Percentiles rank a stretch among this genome's conserved stretches.
phyloP scores from a whole-genome alignment of 1,140 invertebrate species.

The Liolophura sinensis region DNA sequence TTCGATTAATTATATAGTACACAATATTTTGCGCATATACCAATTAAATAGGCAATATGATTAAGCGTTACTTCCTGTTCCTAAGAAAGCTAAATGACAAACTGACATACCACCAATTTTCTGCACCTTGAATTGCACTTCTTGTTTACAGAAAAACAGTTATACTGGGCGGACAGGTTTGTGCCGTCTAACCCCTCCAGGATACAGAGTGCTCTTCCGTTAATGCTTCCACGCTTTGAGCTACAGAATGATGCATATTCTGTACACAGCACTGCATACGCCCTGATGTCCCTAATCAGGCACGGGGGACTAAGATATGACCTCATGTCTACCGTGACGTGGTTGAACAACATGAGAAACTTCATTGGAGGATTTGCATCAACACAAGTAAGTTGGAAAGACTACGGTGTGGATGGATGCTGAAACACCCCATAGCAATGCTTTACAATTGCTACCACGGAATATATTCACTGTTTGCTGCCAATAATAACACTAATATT shows the following conservation, averaged over 20 bases:
- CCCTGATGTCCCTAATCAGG: slow-evolving; percentile 74
- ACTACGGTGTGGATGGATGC: too few relatives aligned
- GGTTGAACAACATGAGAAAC: slow-evolving; percentile 89
- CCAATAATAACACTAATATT: too few relatives aligned
- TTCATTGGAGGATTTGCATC: slow-evolving; percentile 94
- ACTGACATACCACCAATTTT: too few relatives aligned
- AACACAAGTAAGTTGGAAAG: slow-evolving; percentile 71
- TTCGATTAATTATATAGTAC: too few relatives aligned
- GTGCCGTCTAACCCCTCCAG: slow-evolving; percentile 44
- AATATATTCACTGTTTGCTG: too few relatives aligned
- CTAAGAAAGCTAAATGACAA: too few relatives aligned
- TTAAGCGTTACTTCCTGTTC: too few relatives aligned
- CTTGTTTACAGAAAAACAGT: slow-evolving; percentile 34
- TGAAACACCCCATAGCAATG: too few relatives aligned
- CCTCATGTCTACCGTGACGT: slow-evolving; percentile 75
- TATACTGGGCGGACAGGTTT: slow-evolving; percentile 47
- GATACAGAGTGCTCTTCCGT: slow-evolving; percentile 71
- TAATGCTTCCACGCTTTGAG: slow-evolving; percentile 77
- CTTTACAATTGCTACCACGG: too few relatives aligned
- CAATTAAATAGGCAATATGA: too few relatives aligned
- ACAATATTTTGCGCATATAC: too few relatives aligned
- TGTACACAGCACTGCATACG: slow-evolving; percentile 91
- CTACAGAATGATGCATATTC: slow-evolving; percentile 85
- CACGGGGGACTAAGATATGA: slow-evolving; percentile 23
- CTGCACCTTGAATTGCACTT: too few relatives aligned